A percentile compares a stretch with the other conserved stretches of the same genome.
These are phyloP conservation scores for Drosophila picticornis DNA, from an alignment of 2,888 invertebrate genomes.

Conservation along the genomic window DNA sequence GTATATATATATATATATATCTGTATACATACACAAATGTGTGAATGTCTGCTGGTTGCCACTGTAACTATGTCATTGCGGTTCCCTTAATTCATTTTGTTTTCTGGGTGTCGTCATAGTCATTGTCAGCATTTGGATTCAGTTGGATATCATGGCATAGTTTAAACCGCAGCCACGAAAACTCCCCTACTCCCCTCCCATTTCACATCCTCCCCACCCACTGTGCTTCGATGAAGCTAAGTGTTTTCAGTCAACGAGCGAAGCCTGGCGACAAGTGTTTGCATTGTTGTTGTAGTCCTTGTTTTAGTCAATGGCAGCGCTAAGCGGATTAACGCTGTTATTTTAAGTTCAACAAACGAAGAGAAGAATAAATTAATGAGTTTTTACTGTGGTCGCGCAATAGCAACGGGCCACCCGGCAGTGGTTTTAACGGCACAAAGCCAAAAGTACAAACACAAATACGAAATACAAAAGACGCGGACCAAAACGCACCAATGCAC, in stretches of 20 bases:
- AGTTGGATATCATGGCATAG: conserved; percentile 37
- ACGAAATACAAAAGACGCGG: conserved; percentile 28
- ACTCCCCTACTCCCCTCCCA: background rate
- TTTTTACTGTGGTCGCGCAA: conserved; percentile 76
- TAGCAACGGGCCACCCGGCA: conserved; percentile 13
- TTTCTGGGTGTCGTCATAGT: conserved; percentile 65
- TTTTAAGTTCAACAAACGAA: conserved; percentile 82
- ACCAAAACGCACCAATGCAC: conserved; percentile 49
- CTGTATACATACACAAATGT: conserved; percentile 10
- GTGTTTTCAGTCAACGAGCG: conserved; percentile 25
- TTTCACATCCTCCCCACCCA: background rate
- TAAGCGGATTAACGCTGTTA: conserved; percentile 81
- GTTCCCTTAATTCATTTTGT: conserved; percentile 81
- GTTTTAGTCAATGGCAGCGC: conserved; percentile 74
- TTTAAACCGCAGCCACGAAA: conserved; percentile 51
- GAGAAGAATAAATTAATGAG: conserved; percentile 83
- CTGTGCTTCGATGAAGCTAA: background rate
- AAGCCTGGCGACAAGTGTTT: conserved; percentile 35
- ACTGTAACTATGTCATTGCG: conserved; percentile 77
- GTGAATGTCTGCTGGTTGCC: conserved; percentile 35
- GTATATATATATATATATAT: conserved; percentile 7
- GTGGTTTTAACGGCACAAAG: conserved; percentile 70
- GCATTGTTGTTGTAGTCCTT: conserved; percentile 41
- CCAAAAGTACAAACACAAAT: conserved; percentile 68
- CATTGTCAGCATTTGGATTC: conserved; percentile 63